Base-by-base conservation (phyloP, 1,140 invertebrate genomes). In the Colletes gigas region DNA sequence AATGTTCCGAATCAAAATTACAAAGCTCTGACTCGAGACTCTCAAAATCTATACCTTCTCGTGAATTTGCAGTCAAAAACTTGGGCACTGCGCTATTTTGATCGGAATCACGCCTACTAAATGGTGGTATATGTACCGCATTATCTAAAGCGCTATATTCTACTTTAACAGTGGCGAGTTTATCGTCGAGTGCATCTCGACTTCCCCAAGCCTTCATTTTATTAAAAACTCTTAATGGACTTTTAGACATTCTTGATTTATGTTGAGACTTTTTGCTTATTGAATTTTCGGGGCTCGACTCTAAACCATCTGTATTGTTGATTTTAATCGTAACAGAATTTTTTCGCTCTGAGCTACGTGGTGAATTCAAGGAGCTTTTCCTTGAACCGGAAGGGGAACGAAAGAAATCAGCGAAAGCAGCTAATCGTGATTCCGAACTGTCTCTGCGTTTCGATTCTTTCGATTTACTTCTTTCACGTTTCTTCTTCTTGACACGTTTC, bases 11-110 rank as follows among this genome's bases (percentile, higher is more conserved):
- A 68, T 92, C 91, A 5, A 92, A 85, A 75, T 91, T 90, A 65
- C 89, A 89, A 5, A 93, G 78, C 44, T 93, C 92, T 5, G 89
- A 86, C 47, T 93, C 91, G 21, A 93, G 80, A 54, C 90, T 92
- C 50, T 93, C 93, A 50, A 93, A 93, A 71, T 93, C 93, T 55
- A 93, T 91, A 4, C 92, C 91, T 39, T 93, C 91, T 3, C 93
- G 90, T 6, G 92, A 93, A 71, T 93, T 92, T 0, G 92, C 91
- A 10, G 89, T 74, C 2, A 93, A 83, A 19, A 91, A 93, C n/a
- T 89, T 90, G 0, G 93, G 92, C 4, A 88, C 39, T 39, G 21
- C 41, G 15, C 50, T 84, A 69, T 17, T 66, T 12, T 84, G 85
- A 74, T 89, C 84, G 21, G 77, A 78, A 76, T 84, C 88, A 50